Evolutionary conservation across 1,140 invertebrate genomes (phyloP), one percentile per base, ranked within the genome.

Genomic region (Magallana ariakensis): DNA sequence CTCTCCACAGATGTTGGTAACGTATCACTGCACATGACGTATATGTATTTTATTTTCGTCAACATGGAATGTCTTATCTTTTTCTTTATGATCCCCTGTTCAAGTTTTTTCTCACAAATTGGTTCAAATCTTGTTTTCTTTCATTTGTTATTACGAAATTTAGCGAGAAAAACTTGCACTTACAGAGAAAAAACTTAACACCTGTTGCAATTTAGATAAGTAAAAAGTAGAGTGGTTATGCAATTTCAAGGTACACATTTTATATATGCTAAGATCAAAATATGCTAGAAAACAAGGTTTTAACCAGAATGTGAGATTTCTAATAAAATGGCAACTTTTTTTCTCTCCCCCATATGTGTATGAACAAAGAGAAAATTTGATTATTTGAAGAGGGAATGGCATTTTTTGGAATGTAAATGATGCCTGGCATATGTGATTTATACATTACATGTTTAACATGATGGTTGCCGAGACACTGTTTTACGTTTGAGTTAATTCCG

Each of bases 41-140:
- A 75, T 75, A 26, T 75, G 66, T 75, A 26, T 75, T 75, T 75
- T 75, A 75, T 75, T 75, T 75, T 75, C 33, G 66, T 75, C 66
- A 19, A 75, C 33, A 26, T 26, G 22, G 66, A 75, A 75, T 75
- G 66, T 75, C 33, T 70, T 75, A 46, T 75, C 11, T 10, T 11
- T 75, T 75, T 75, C 26, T 26, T 75, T 26, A 33, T 11, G 22
- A 75, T 26, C 22, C 66, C 66, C 19, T 46, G 33, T 46, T 5
- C 33, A 26, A 26, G 19, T 75, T 26, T 75, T 26, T 33, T 75
- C 22, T 33, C 33, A 75, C 9, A 75, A 75, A 22, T 26, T 75
- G 26, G 22, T 26, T 70, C 11, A 75, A 26, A 75, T 26, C 66
- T 75, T 75, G 7, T 66, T 66, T 22, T 66, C 16, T 66, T 10